Evolutionary conservation across 2,888 invertebrate species (phyloP), one percentile per base, ranked within the genome.

Genomic region (Formica aserva): DNA sequence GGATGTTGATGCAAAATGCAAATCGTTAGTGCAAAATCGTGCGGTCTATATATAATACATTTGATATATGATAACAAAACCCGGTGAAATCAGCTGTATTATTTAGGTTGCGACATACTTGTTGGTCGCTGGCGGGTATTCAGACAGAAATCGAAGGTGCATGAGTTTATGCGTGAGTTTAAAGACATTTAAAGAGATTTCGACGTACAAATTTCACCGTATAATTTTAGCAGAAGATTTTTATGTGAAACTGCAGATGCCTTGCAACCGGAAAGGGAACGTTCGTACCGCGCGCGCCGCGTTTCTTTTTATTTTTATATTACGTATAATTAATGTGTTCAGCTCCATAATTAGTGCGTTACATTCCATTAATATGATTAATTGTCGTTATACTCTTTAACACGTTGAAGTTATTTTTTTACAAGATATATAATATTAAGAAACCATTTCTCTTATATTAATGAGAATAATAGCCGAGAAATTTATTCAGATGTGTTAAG

Each of bases 31-130:
- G n/a, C 32, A 63, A 11, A 65, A 65, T 65, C 41, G 6, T 38
- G 9, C 9, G 11, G 18, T 52, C 32, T 9, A 0, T 48, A 13
- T 15, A 26, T 2, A 77, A 3, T 18, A 38, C 0, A 8, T 26
- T n/a, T 26, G 8, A 67, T 57, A 80, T 72, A 78, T 48, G 60
- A 65, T n/a, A 52, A 83, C 69, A 74, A 71, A 81, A 86, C 76
- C 69, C 81, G 86, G 90, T 90, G 88, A 91, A 92, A 89, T 81
- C 88, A 83, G 85, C 80, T 38, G 57, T 88, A 92, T 89, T 45
- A 45, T 45, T 90, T 89, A 88, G 91, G 91, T 92, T 92, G 76
- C 76, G 92, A 78, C 90, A 91, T 84, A 91, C 91, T 92, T 92
- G 90, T 92, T 89, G 87, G 69, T 74, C 41, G 45, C 35, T 55